These are phyloP conservation scores for Mus caroli DNA, from an alignment of 2,797 vertebrate species.

Conservation along the genomic window DNA sequence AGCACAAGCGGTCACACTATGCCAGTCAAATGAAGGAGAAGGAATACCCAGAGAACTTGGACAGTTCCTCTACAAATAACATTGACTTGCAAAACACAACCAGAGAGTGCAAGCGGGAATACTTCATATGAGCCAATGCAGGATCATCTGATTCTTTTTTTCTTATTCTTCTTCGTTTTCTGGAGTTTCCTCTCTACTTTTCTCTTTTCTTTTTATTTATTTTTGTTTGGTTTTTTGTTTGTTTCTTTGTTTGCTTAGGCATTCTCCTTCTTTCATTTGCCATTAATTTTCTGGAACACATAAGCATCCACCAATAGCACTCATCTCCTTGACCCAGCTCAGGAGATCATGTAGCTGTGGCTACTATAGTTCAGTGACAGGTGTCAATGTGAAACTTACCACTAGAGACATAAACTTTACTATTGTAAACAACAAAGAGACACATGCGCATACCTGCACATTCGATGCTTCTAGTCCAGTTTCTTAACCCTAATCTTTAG, in stretches of 20 bases:
- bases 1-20: slow-evolving; percentile 92
- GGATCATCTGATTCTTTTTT: slow-evolving; percentile 69
- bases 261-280: slow-evolving; percentile 36
- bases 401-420: slow-evolving; percentile 70
- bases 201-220: too few relatives aligned
- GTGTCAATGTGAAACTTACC: slow-evolving; percentile 68
- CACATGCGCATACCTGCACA: slow-evolving; percentile 64
- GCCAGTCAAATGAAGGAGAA: slow-evolving; percentile 90
- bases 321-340: slow-evolving; percentile 63
- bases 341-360: slow-evolving; percentile 79
- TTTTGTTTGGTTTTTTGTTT: too few relatives aligned
- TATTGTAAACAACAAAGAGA: slow-evolving; percentile 74
- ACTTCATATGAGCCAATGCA: slow-evolving; percentile 94
- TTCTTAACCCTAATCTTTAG: slow-evolving; percentile 67
- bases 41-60: slow-evolving; percentile 92
- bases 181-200: background rate
- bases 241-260: slow-evolving; percentile 46
- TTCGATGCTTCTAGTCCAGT: slow-evolving; percentile 61
- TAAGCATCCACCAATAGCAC: background rate
- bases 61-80: slow-evolving; percentile 91
- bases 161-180: too few relatives aligned
- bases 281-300: slow-evolving; percentile 76
- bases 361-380: slow-evolving; percentile 80
- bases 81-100: slow-evolving; percentile 94
- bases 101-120: slow-evolving; percentile 96